A percentile compares a stretch with the other conserved stretches of the same genome.
Conservation (phyloP, 2,113 vertebrate species). For the Hoplias malabaricus region DNA sequence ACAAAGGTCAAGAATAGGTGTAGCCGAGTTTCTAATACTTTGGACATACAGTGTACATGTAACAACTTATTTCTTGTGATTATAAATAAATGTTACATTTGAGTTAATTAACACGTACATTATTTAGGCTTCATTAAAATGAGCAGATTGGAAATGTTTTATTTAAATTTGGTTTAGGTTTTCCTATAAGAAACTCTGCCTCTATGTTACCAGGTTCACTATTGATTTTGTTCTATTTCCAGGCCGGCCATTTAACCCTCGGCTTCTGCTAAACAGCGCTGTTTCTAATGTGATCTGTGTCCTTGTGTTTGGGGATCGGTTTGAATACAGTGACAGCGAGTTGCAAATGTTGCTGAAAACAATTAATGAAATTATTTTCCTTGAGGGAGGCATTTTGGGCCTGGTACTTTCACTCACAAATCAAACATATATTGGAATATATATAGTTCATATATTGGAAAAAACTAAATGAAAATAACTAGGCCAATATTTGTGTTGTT, state of each 20-base stretch:
- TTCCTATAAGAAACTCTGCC: not conserved
- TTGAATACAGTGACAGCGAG: conserved; percentile 71
- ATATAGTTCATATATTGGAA: no score
- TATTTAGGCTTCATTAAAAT: no score
- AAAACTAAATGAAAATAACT: no score
- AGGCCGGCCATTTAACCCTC: conserved; percentile 78
- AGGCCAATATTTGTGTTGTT: not conserved
- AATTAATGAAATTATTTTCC: conserved; percentile 52
- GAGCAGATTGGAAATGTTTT: not conserved
- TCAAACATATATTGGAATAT: not conserved
- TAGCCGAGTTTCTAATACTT: no score
- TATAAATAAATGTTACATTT: not conserved
- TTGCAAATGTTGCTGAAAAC: conserved; percentile 73
- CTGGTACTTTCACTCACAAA: conserved; percentile 57
- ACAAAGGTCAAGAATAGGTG: no score
- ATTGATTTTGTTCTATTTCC: not conserved
- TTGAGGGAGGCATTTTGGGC: conserved; percentile 54
- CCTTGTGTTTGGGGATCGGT: conserved; percentile 76
- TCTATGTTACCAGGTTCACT: not conserved
- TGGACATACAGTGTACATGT: no score
- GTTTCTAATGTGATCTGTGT: conserved; percentile 80
- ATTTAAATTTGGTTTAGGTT: not conserved
- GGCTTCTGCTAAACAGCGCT: conserved; percentile 73
- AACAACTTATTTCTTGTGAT: no score
- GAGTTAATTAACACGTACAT: not conserved